phyloP scores from a whole-genome alignment of 2,888 invertebrate genomes.

The Pelosia muscerda region DNA sequence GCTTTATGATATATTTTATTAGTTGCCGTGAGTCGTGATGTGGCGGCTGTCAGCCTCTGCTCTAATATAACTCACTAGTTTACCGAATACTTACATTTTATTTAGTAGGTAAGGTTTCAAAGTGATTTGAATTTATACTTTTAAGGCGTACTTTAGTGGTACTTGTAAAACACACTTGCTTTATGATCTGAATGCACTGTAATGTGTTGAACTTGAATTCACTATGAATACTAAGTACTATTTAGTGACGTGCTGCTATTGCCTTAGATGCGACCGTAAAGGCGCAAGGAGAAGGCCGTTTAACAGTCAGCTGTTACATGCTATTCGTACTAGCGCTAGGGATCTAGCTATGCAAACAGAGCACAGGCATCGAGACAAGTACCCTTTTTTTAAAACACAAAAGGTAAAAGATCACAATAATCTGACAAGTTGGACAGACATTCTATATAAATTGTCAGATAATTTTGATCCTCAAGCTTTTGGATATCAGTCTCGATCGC shows the following conservation, averaged over 20 bases:
- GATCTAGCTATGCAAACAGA: too few relatives aligned
- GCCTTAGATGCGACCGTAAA: slow-evolving; percentile 21
- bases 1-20: too few relatives aligned
- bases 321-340: slow-evolving; percentile 13
- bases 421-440: too few relatives aligned
- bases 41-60: too few relatives aligned
- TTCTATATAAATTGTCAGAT: too few relatives aligned
- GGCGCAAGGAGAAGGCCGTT: slow-evolving; percentile 24
- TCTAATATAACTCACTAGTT: slow-evolving; percentile 14
- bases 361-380: too few relatives aligned
- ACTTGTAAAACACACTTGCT: slow-evolving; percentile 35
- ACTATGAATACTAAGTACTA: slow-evolving; percentile 32
- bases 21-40: too few relatives aligned
- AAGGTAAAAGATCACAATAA: too few relatives aligned
- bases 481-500: too few relatives aligned
- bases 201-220: slow-evolving; percentile 23
- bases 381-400: too few relatives aligned
- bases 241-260: slow-evolving; percentile 16
- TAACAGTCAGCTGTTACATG: slow-evolving; percentile 17
- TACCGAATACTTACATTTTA: slow-evolving; percentile 24
- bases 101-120: slow-evolving; percentile 26
- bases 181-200: slow-evolving; percentile 27
- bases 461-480: too few relatives aligned
- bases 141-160: slow-evolving; percentile 32
- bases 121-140: slow-evolving; percentile 38